Evolutionary conservation across 2,797 vertebrate genomes (phyloP).

Genomic region (Pogonophryne albipinna): DNA sequence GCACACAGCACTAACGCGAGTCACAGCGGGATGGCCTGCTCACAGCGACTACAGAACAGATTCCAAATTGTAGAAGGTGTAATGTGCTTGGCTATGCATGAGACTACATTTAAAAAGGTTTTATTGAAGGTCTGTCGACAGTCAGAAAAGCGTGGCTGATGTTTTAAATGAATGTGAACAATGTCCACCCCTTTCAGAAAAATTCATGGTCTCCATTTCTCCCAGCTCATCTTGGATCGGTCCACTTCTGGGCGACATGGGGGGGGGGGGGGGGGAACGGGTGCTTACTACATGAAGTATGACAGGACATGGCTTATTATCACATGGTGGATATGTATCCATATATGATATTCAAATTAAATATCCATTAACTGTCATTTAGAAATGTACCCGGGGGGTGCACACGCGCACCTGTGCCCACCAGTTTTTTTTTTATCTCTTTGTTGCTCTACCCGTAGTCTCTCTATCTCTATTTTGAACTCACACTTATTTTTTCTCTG

Average conservation of each 20-base stretch:
- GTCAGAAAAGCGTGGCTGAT: constrained; percentile 44
- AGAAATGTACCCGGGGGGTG: constrained; percentile 61
- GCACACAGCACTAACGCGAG: constrained; percentile 51
- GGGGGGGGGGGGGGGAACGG: constrained; percentile 16
- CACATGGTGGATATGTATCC: constrained; percentile 79
- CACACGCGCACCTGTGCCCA: constrained; percentile 61
- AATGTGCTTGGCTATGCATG: constrained; percentile 85
- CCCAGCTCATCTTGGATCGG: constrained; percentile 49
- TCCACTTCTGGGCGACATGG: constrained; percentile 26
- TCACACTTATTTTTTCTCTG: constrained; percentile 66
- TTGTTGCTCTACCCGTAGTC: constrained; percentile 72
- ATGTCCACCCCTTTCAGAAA: constrained; percentile 65
- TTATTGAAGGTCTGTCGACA: constrained; percentile 62
- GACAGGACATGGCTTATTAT: constrained; percentile 73
- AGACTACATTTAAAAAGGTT: constrained; percentile 76
- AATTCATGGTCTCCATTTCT: constrained; percentile 47
- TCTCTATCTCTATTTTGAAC: constrained; percentile 60
- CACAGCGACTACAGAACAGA: constrained; percentile 68
- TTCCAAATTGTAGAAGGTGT: constrained; percentile 65
- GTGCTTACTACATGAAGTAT: constrained; percentile 70
- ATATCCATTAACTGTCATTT: constrained; percentile 73
- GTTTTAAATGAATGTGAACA: constrained; percentile 74
- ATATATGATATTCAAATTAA: constrained; percentile 78
- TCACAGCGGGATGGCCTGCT: constrained; percentile 59
- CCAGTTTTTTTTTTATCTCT: constrained; percentile 66